phyloP scores from a whole-genome alignment of 2,888 invertebrate genomes.

The Acheta domesticus region DNA sequence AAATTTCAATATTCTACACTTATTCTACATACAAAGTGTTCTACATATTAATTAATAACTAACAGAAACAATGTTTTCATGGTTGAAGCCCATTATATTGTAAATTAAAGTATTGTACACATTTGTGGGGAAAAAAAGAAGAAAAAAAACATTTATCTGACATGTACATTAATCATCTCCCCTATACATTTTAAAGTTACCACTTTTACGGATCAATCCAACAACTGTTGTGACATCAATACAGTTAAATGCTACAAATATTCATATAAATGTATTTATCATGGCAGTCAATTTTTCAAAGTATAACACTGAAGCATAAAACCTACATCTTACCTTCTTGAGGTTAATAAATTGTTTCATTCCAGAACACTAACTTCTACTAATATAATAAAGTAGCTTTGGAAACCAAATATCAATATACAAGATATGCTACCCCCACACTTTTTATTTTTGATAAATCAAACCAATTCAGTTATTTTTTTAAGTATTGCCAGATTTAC shows the following conservation, averaged over 20 bases:
- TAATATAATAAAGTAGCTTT: neutral
- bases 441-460: no score
- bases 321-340: neutral
- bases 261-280: neutral
- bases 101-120: neutral
- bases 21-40: neutral
- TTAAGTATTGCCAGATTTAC: no score
- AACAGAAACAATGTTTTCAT: neutral
- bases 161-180: neutral
- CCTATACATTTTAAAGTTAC: neutral
- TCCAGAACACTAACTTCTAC: conserved; percentile 10
- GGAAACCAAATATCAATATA: neutral
- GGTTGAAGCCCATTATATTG: neutral
- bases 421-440: neutral
- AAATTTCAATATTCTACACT: neutral
- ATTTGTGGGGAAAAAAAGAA: neutral
- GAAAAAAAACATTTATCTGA: neutral
- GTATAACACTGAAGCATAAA: neutral
- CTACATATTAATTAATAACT: neutral
- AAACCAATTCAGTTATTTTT: no score
- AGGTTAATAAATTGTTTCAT: neutral
- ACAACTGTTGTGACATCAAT: neutral
- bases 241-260: conserved; percentile 6
- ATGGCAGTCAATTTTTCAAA: neutral
- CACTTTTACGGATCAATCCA: neutral